A percentile compares a stretch with the other conserved stretches of the same genome.
phyloP scores from a whole-genome alignment of 2,888 invertebrate species.

The Fabriciana adippe region DNA sequence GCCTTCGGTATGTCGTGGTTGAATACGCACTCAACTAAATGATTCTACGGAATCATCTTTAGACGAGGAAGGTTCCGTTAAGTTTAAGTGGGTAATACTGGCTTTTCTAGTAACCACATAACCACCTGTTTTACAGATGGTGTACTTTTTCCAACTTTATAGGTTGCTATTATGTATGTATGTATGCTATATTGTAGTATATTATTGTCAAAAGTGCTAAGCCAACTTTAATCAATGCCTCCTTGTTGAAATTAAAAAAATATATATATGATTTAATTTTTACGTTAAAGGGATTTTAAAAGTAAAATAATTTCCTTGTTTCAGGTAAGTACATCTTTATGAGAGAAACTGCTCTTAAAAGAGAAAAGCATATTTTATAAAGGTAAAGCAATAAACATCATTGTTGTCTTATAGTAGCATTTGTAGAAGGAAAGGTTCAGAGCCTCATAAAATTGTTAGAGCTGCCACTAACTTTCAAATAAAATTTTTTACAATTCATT shows the following conservation, averaged over 20 bases:
- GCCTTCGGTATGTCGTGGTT: too few relatives aligned
- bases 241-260: too few relatives aligned
- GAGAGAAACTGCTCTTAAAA: slow-evolving; percentile 6
- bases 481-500: slow-evolving; percentile 8
- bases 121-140: too few relatives aligned
- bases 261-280: background rate
- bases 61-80: too few relatives aligned
- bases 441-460: slow-evolving; percentile 11
- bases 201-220: background rate
- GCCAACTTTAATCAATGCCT: too few relatives aligned
- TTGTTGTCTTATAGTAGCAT: slow-evolving; percentile 13
- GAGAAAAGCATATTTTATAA: slow-evolving; percentile 8
- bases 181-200: too few relatives aligned
- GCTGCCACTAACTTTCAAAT: background rate
- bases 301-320: slow-evolving; percentile 6
- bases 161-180: too few relatives aligned
- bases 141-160: too few relatives aligned
- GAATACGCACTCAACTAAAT: too few relatives aligned
- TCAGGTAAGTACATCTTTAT: slow-evolving; percentile 9
- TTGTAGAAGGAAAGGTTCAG: slow-evolving; percentile 8
- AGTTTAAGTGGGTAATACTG: too few relatives aligned
- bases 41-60: too few relatives aligned
- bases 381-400: slow-evolving; percentile 13
- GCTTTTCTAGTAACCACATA: too few relatives aligned
- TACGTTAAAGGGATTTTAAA: background rate